Evolutionary conservation across 2,888 invertebrate species (phyloP).

Genomic region (Microctonus hyperodae): DNA sequence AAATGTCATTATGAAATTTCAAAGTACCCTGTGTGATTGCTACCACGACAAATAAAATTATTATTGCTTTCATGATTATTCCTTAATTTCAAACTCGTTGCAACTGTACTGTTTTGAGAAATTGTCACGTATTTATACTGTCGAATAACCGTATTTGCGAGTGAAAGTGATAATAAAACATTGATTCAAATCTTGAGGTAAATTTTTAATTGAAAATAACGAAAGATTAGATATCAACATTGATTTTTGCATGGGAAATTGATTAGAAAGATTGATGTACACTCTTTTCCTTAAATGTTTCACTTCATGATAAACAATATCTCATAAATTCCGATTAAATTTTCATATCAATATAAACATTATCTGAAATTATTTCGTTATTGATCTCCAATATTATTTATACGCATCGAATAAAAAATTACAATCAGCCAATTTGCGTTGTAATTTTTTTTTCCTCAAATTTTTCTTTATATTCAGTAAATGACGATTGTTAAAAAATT

Average conservation of each 20-base stretch:
- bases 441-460: background rate
- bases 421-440: no score
- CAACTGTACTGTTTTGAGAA: constrained; percentile 1
- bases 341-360: background rate
- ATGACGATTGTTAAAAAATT: no score
- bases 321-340: background rate
- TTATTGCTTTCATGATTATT: constrained; percentile 32
- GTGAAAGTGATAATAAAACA: background rate
- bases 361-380: background rate
- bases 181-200: background rate
- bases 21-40: constrained; percentile 31
- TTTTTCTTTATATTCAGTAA: no score
- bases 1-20: background rate
- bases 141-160: background rate
- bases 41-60: constrained; percentile 27
- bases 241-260: background rate
- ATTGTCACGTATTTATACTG: constrained; percentile 25
- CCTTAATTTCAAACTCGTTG: constrained; percentile 2
- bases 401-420: no score
- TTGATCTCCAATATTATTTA: background rate
- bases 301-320: background rate
- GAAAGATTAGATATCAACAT: background rate
- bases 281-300: background rate
- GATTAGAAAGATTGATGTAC: background rate
- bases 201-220: background rate